Conservation (phyloP, 2,797 vertebrate genomes). For the Trichosurus vulpecula region DNA sequence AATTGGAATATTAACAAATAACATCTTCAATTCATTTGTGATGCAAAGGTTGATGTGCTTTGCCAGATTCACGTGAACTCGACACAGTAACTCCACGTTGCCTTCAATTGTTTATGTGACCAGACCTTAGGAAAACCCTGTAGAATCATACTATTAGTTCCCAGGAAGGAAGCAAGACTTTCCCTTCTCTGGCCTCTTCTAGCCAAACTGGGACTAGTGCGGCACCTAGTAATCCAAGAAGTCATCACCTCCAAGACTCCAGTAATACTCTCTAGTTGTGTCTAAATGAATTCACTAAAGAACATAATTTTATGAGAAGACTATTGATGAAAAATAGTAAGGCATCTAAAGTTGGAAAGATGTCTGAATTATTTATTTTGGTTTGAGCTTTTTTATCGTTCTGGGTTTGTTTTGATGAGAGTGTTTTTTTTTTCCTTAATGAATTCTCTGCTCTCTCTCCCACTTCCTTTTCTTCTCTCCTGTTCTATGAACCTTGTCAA, state of each 20-base stretch:
- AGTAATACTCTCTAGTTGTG: neutral
- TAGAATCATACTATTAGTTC: neutral
- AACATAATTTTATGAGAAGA: conserved; percentile 58
- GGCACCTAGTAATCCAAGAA: conserved; percentile 39
- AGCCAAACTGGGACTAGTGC: neutral
- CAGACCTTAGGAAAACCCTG: no score
- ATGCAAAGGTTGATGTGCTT: no score
- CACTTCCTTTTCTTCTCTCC: conserved; percentile 41
- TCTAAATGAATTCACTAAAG: conserved; percentile 26
- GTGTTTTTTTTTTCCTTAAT: conserved; percentile 13
- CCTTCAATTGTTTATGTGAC: no score
- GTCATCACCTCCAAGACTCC: neutral
- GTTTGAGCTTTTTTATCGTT: neutral
- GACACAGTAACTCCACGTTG: no score
- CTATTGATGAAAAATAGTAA: conserved; percentile 14
- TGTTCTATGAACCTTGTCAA: conserved; percentile 72
- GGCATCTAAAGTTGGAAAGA: neutral
- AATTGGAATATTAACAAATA: no score
- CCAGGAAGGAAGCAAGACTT: neutral
- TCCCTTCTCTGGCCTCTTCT: neutral
- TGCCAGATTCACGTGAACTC: no score
- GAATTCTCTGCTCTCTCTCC: conserved; percentile 42
- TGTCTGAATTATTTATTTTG: neutral
- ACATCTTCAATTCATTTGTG: no score
- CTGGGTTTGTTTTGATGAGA: neutral